phyloP scores from a whole-genome alignment of 2,888 invertebrate species.

The Himalopsyche tibetana region DNA sequence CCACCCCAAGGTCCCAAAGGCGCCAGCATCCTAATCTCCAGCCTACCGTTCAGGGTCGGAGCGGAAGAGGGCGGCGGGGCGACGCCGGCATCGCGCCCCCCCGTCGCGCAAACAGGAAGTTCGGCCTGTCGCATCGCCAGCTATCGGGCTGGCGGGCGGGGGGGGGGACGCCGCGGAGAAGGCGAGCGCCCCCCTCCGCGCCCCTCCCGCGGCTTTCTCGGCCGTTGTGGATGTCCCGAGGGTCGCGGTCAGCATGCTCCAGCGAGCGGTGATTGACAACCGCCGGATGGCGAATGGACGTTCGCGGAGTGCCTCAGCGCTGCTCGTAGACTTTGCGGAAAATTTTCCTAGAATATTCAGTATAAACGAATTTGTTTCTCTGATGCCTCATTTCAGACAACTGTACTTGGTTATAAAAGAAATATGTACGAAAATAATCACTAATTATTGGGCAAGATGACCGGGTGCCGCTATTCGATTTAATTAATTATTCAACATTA shows the following conservation, averaged over 20 bases:
- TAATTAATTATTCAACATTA: too few species aligned
- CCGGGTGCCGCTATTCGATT: too few species aligned
- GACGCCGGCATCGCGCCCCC: not conserved
- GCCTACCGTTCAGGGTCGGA: conserved; percentile 10
- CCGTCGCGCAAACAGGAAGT: conserved; percentile 44
- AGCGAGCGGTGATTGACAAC: not conserved
- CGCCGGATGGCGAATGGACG: not conserved
- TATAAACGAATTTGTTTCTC: too few species aligned
- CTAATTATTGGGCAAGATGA: too few species aligned
- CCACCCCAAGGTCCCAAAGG: conserved; percentile 19
- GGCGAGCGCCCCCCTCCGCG: conserved; percentile 23
- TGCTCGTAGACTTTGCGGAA: too few species aligned
- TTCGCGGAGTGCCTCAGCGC: too few species aligned
- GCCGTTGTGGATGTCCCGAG: conserved; percentile 22
- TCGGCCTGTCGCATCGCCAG: conserved; percentile 47
- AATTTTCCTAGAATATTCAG: too few species aligned
- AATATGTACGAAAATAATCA: too few species aligned
- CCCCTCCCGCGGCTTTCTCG: conserved; percentile 20
- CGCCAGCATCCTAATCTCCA: conserved; percentile 34
- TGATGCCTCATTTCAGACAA: too few species aligned
- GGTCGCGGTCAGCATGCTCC: conserved; percentile 27
- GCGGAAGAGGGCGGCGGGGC: conserved; percentile 6
- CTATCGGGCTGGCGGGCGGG: not conserved
- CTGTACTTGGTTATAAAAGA: too few species aligned
- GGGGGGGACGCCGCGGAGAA: conserved; percentile 12